Percentiles rank a stretch among this genome's conserved stretches.
Evolutionary conservation across 2,888 invertebrate species (phyloP).

Genomic region (Drosophila mimica): DNA sequence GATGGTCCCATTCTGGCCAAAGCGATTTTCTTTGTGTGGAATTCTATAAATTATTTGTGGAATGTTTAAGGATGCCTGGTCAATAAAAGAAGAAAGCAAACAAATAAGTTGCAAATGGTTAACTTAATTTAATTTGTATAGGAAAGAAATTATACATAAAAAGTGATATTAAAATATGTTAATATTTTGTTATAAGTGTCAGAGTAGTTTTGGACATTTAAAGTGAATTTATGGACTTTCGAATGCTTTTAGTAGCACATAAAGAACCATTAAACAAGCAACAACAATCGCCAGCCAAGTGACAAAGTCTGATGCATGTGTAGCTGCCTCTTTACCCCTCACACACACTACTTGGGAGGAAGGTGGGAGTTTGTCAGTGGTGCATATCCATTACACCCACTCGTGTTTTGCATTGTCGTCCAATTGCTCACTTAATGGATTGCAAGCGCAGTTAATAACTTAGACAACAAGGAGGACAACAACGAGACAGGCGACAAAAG

Average conservation of each 20-base stretch:
- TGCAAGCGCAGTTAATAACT: constrained; percentile 77
- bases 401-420: constrained; percentile 41
- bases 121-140: not conserved
- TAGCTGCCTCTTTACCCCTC: not conserved
- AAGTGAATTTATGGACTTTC: constrained; percentile 23
- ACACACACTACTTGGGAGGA: not conserved
- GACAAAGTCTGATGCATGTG: constrained; percentile 65
- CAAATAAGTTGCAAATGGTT: not conserved
- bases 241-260: constrained; percentile 34
- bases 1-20: not conserved
- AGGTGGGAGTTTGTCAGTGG: constrained; percentile 41
- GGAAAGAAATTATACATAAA: not conserved
- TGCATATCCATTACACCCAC: constrained; percentile 70
- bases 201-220: constrained; percentile 1
- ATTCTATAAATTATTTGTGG: not conserved
- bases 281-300: constrained; percentile 26
- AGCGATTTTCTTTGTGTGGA: not conserved
- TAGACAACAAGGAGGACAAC: constrained; percentile 30
- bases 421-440: constrained; percentile 76
- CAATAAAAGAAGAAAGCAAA: not conserved
- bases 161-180: not conserved
- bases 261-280: constrained; percentile 36
- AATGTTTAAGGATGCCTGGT: too few species aligned
- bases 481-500: constrained; percentile 48
- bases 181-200: not conserved